Conservation (phyloP, 2,888 invertebrate species). For the Caenorhabditis macrosperma region DNA sequence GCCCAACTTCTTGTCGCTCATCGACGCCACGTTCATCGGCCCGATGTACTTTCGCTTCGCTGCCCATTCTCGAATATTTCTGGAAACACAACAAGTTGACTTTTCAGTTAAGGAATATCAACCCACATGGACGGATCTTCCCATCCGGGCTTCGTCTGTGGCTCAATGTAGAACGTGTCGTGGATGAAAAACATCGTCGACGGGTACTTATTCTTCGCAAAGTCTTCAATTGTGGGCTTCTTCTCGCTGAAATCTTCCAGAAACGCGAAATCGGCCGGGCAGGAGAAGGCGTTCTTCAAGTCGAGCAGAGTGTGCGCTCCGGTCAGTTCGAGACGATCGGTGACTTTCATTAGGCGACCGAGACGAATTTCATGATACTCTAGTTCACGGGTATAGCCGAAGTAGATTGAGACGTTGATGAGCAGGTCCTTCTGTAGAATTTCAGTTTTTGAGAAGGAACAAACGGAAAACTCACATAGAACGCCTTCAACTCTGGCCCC, state of each 20-base stretch:
- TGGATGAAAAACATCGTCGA: slow-evolving; percentile 89
- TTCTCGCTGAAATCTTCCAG: slow-evolving; percentile 80
- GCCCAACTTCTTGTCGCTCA: slow-evolving; percentile 79
- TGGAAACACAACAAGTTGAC: slow-evolving; percentile 49
- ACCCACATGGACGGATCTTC: slow-evolving; percentile 27
- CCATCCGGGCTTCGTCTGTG: slow-evolving; percentile 82
- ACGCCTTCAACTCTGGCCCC: background rate
- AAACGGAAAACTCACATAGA: background rate
- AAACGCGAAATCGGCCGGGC: slow-evolving; percentile 85
- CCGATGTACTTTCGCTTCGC: slow-evolving; percentile 81
- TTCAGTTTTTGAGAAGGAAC: background rate
- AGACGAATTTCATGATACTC: slow-evolving; percentile 66
- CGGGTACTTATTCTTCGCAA: slow-evolving; percentile 83
- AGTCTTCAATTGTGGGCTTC: slow-evolving; percentile 48
- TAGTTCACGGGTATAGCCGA: slow-evolving; percentile 68
- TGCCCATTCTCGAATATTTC: slow-evolving; percentile 84
- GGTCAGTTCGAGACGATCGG: slow-evolving; percentile 84
- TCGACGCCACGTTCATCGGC: slow-evolving; percentile 82
- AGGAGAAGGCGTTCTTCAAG: slow-evolving; percentile 87
- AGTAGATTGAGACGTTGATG: slow-evolving; percentile 61
- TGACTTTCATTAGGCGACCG: slow-evolving; percentile 74
- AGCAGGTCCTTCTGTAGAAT: slow-evolving; percentile 60
- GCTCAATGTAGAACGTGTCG: slow-evolving; percentile 88
- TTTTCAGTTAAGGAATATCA: slow-evolving; percentile 84
- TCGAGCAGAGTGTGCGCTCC: slow-evolving; percentile 86